A percentile compares a stretch with the other conserved stretches of the same genome.
These are phyloP conservation scores for Turdus rufiventris DNA, from an alignment of 2,113 vertebrate genomes.

Conservation along the genomic window DNA sequence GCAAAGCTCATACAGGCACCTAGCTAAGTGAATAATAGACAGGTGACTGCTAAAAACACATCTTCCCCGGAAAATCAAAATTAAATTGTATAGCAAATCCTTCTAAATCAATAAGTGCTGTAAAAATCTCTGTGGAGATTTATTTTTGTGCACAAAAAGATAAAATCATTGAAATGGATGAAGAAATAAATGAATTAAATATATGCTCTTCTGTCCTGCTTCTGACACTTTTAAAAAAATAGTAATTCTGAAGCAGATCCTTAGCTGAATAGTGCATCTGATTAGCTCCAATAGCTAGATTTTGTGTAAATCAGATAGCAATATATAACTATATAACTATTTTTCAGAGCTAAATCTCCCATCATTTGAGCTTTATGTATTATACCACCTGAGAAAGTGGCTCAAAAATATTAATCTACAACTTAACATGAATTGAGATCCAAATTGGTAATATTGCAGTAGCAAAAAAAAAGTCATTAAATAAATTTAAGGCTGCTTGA, in stretches of 20 bases:
- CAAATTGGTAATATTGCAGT: not conserved
- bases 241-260: not conserved
- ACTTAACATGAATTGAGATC: not conserved
- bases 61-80: not conserved
- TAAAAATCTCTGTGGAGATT: not conserved
- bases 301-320: not conserved
- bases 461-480: not conserved
- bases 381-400: not conserved
- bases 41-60: not conserved
- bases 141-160: constrained; percentile 2
- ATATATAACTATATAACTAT: not conserved
- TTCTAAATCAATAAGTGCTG: not conserved
- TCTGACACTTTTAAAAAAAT: not conserved
- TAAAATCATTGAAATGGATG: not conserved
- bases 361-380: not conserved
- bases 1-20: not conserved
- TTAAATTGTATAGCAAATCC: not conserved
- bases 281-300: not conserved
- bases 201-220: not conserved
- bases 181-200: constrained; percentile 16
- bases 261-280: not conserved
- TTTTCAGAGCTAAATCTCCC: not conserved
- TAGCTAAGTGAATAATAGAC: constrained; percentile 10
- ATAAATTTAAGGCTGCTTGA: not conserved
- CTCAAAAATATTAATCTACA: not conserved